Conservation (phyloP, 2,797 vertebrate species). For the Crenuchus spilurus region DNA sequence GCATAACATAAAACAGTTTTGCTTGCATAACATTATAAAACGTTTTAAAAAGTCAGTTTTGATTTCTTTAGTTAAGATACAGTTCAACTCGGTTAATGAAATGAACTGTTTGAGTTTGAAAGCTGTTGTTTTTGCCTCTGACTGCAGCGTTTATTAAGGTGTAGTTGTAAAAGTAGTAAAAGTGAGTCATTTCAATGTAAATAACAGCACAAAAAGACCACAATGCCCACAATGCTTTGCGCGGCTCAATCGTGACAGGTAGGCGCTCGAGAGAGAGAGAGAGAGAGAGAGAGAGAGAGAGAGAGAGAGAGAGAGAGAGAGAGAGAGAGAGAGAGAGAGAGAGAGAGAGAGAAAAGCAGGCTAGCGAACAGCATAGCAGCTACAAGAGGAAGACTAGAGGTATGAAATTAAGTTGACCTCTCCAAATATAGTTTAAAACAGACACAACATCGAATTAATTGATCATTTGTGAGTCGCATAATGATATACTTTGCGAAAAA, state of each 20-base stretch:
- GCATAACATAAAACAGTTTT: too few species aligned
- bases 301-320: neutral
- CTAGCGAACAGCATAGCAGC: neutral
- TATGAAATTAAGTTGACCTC: neutral
- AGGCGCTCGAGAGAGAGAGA: neutral
- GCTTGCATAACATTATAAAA: too few species aligned
- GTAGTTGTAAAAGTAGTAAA: neutral
- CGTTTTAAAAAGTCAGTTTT: too few species aligned
- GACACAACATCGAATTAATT: neutral
- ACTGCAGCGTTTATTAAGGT: too few species aligned
- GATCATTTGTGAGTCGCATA: neutral
- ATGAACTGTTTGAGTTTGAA: too few species aligned
- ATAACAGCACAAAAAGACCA: neutral
- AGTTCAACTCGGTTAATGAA: too few species aligned
- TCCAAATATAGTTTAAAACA: neutral
- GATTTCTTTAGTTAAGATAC: too few species aligned
- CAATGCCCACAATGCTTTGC: neutral
- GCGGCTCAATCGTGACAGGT: too few species aligned
- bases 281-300: neutral
- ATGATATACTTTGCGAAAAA: neutral
- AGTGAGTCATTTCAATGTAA: neutral
- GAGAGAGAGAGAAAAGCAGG: neutral
- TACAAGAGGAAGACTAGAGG: neutral
- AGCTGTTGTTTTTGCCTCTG: too few species aligned
- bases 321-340: neutral